Base-by-base conservation (phyloP, 1,140 invertebrate genomes). In the Venustaconcha ellipsiformis region DNA sequence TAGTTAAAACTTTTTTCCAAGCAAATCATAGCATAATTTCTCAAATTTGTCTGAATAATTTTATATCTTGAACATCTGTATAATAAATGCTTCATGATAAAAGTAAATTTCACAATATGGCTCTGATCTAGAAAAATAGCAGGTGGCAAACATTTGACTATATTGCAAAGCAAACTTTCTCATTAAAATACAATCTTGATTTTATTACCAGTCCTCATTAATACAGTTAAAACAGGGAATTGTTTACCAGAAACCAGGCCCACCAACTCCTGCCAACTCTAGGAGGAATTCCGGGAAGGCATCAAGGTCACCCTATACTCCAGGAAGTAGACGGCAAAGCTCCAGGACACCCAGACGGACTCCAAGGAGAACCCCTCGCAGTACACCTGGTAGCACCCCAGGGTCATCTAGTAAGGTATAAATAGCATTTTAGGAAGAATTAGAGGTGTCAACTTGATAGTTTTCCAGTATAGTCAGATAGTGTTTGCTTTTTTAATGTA, bases 191-290 rank as follows among this genome's bases (percentile, higher is more conserved):
- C 20, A 3, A 60, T 18, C 59, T n/a, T 18, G 20, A 60, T n/a
- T 13, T n/a, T 60, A n/a, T 60, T 18, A 18, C 6, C 59, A 6
- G 17, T 23, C 59, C 20, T 14, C 12, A 66, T 37, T 14, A 17
- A 67, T 82, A 14, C 72, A 84, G 80, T 69, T 78, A 57, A 82
- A 79, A 20, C 77, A 79, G 62, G 78, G 78, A 5, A 76, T 78
- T 77, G 74, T 75, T 6, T 84, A 84, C 58, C 83, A 84, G n/a
- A 82, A 83, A 58, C 83, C 83, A 20, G 84, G 83, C 14, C 83
- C 84, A 26, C 82, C 83, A 17, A 86, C 84, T n/a, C 84, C 84
- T 14, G 80, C 57, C 0, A 81, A 78, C 62, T 70, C 80, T 12
- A 64, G 74, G 2, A 74, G 76, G 12, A 80, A 76, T 67, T 82